Evolutionary conservation across 2,888 invertebrate genomes (phyloP).

Genomic region (Helicoverpa assulta): DNA sequence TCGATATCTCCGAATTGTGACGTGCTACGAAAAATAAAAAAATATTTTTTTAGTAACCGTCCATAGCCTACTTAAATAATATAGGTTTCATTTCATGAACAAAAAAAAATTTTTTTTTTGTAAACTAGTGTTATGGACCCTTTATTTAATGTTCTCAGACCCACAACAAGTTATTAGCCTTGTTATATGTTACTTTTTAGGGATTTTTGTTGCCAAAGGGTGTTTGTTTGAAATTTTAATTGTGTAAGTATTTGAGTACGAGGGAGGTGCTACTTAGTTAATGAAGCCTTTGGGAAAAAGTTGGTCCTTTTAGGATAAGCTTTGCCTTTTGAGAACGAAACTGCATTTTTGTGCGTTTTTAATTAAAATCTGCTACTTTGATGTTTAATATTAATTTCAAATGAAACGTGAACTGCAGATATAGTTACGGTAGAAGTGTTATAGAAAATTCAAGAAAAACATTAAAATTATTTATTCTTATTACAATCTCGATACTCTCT

Average conservation of each 20-base stretch:
- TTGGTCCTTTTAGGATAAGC: constrained; percentile 1
- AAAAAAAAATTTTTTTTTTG: no score
- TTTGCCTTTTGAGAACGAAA: background rate
- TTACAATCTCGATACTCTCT: no score
- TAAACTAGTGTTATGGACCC: no score
- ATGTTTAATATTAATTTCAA: background rate
- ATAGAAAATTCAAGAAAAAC: no score
- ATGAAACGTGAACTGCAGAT: background rate
- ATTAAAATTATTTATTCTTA: no score
- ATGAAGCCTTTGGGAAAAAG: constrained; percentile 16
- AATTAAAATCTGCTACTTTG: background rate
- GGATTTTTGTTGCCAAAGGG: constrained; percentile 47
- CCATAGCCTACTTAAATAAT: no score
- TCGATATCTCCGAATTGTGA: no score
- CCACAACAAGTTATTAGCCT: constrained; percentile 53
- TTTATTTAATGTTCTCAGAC: constrained; percentile 63
- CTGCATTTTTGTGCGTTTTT: background rate
- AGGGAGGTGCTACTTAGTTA: constrained; percentile 8
- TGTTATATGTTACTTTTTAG: constrained; percentile 48
- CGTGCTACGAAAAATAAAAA: no score
- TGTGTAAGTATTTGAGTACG: constrained; percentile 29
- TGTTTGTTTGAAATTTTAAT: constrained; percentile 50
- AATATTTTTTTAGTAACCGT: no score
- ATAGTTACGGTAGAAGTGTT: no score
- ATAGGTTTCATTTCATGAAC: no score